Conservation (phyloP, 2,113 vertebrate genomes). For the Coryphaenoides rupestris region DNA sequence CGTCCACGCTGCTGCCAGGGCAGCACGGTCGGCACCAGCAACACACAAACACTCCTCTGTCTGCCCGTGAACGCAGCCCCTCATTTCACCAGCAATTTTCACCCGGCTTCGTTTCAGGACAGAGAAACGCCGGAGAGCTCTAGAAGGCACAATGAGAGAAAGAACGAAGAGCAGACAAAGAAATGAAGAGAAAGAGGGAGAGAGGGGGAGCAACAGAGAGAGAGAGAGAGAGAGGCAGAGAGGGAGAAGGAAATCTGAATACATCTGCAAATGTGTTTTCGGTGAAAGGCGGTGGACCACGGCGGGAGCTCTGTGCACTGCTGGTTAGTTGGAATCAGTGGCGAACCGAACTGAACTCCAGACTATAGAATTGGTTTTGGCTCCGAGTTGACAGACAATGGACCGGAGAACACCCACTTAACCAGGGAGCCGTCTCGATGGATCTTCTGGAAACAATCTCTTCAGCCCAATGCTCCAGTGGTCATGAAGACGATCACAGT, state of each 20-base stretch:
- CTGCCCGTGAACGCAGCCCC: conserved; percentile 24
- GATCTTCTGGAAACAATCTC: conserved; percentile 50
- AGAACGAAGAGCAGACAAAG: conserved; percentile 5
- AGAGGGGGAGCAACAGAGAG: conserved; percentile 1
- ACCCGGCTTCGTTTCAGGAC: conserved; percentile 19
- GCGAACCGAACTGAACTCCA: background rate
- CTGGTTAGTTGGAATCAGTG: conserved; percentile 12
- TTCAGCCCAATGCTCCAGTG: conserved; percentile 49
- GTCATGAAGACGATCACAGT: conserved; percentile 24
- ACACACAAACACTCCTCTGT: conserved; percentile 56
- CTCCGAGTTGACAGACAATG: conserved; percentile 24
- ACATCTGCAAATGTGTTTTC: background rate
- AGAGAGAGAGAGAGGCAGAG: background rate
- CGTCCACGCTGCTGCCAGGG: conserved; percentile 52
- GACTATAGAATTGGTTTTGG: conserved; percentile 24
- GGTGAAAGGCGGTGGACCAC: background rate
- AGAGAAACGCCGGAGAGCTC: background rate
- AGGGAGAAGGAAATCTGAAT: background rate
- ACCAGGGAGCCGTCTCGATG: conserved; percentile 44
- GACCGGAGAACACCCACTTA: conserved; percentile 33
- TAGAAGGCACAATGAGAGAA: background rate
- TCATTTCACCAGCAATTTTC: conserved; percentile 10
- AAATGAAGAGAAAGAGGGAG: conserved; percentile 9
- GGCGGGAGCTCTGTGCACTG: background rate
- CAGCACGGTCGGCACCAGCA: conserved; percentile 48